Evolutionary conservation across 1,140 invertebrate genomes (phyloP).

Genomic region (Ceratosolen solmsi): DNA sequence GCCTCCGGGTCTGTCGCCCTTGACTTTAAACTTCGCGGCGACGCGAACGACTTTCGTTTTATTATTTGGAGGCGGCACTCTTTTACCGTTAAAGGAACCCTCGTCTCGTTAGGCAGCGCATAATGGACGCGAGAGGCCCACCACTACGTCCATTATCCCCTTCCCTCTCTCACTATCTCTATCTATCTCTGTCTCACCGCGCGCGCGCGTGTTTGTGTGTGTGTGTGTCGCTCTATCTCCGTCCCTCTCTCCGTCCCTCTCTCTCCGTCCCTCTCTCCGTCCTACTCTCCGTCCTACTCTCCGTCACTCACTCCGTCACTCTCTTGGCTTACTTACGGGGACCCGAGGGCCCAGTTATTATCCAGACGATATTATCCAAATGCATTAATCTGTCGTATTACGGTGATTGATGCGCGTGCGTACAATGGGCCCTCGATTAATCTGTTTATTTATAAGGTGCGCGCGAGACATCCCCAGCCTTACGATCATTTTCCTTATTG

Average conservation of each 20-base stretch:
- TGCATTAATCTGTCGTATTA: slow-evolving; percentile 17
- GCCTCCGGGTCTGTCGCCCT: slow-evolving; percentile 68
- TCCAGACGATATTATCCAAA: slow-evolving; percentile 1
- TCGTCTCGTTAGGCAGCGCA: not conserved
- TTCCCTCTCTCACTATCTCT: no score
- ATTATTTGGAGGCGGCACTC: not conserved
- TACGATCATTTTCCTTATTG: not conserved
- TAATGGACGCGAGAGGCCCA: no score
- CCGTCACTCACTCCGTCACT: not conserved
- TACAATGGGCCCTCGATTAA: slow-evolving; percentile 4
- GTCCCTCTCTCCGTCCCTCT: no score
- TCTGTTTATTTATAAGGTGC: not conserved
- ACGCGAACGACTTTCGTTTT: not conserved
- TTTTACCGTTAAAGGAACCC: slow-evolving; percentile 1
- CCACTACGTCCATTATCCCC: no score
- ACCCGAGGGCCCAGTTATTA: not conserved
- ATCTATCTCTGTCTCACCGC: no score
- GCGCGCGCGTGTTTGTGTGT: no score
- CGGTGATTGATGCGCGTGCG: slow-evolving; percentile 9
- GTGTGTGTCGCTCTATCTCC: no score
- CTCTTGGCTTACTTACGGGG: not conserved
- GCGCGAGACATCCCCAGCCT: no score
- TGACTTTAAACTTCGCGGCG: slow-evolving; percentile 56
- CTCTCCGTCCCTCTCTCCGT: no score
- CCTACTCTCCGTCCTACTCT: no score